Evolutionary conservation across 2,113 vertebrate species (phyloP).

Genomic region (Pteropus alecto): DNA sequence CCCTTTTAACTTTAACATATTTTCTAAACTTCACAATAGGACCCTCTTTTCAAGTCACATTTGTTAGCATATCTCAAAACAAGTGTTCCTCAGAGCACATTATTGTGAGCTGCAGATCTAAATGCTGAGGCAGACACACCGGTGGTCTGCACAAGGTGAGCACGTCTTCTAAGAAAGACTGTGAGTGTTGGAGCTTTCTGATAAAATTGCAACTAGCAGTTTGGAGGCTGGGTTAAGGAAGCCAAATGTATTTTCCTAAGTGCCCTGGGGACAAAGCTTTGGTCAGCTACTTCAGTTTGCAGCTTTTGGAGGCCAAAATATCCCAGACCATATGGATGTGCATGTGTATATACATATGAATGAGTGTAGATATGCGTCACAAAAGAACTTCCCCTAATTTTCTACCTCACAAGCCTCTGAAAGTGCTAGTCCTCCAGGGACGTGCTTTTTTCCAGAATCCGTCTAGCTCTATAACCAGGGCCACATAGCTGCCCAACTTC

Average conservation of each 20-base stretch:
- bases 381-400: not conserved
- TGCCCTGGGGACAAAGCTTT: not conserved
- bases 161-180: not conserved
- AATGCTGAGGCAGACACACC: not conserved
- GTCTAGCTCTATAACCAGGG: not conserved
- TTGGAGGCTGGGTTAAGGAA: not conserved
- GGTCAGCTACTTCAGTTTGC: not conserved
- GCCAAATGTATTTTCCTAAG: not conserved
- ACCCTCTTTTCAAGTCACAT: not conserved
- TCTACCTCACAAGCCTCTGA: not conserved
- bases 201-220: not conserved
- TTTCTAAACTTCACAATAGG: not conserved
- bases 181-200: not conserved
- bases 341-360: not conserved
- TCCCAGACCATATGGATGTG: too few relatives aligned
- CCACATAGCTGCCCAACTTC: accelerated
- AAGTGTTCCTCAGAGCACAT: not conserved
- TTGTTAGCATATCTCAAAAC: not conserved
- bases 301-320: not conserved
- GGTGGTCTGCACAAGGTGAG: not conserved
- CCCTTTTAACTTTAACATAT: not conserved
- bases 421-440: not conserved
- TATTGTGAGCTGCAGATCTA: not conserved
- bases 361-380: not conserved
- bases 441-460: not conserved